These are phyloP conservation scores for Caradrina kadenii DNA, from an alignment of 2,888 invertebrate genomes.

Conservation along the genomic window DNA sequence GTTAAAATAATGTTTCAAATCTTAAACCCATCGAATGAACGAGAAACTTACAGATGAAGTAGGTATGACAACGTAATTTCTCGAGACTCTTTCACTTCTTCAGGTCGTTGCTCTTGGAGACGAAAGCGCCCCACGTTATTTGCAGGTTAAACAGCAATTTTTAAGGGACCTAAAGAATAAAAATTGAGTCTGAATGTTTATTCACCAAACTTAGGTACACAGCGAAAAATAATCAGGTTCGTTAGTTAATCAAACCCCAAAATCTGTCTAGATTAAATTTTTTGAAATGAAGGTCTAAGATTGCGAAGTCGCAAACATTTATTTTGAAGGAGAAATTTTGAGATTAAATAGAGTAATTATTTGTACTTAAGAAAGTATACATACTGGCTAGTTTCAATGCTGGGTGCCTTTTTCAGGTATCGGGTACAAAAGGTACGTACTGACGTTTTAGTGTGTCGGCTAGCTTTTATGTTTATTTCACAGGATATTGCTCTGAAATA, in stretches of 20 bases:
- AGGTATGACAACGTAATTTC: neutral
- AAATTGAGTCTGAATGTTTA: slow-evolving; percentile 10
- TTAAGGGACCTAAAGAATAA: slow-evolving; percentile 12
- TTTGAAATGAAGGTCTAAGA: neutral
- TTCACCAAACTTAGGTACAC: neutral
- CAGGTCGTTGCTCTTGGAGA: slow-evolving; percentile 28
- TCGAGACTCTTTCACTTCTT: neutral
- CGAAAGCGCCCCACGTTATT: slow-evolving; percentile 17
- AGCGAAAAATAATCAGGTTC: slow-evolving; percentile 1
- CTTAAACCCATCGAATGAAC: neutral
- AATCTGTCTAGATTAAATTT: neutral
- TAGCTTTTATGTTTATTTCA: too few relatives aligned
- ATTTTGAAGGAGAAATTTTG: too few relatives aligned
- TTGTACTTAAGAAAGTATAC: too few relatives aligned
- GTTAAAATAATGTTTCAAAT: neutral
- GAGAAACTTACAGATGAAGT: neutral
- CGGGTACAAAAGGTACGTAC: too few relatives aligned
- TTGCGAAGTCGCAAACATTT: too few relatives aligned
- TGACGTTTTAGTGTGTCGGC: too few relatives aligned
- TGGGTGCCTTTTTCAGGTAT: too few relatives aligned
- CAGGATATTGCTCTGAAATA: too few relatives aligned
- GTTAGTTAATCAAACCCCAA: slow-evolving; percentile 4
- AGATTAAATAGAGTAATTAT: too few relatives aligned
- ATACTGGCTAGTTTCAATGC: too few relatives aligned
- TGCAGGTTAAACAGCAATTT: neutral